phyloP scores from a whole-genome alignment of 1,140 invertebrate genomes.

The Diabrotica undecimpunctata region DNA sequence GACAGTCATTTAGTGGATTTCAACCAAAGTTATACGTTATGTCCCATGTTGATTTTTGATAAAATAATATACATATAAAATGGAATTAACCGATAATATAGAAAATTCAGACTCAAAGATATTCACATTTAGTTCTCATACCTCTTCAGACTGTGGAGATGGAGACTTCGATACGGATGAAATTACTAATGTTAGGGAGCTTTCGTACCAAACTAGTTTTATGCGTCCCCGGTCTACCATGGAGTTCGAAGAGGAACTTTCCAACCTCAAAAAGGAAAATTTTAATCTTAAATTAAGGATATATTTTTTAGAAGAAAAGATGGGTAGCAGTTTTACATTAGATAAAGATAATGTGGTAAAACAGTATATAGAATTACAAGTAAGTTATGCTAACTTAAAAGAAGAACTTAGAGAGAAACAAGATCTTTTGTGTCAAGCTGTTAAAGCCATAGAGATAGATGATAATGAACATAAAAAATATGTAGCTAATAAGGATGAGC shows the following conservation, averaged over 20 bases:
- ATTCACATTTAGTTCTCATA: too few relatives aligned
- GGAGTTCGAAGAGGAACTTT: constrained; percentile 85
- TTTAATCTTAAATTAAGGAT: constrained; percentile 87
- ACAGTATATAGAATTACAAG: constrained; percentile 76
- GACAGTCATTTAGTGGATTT: too few relatives aligned
- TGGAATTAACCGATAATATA: too few relatives aligned
- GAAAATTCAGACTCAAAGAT: too few relatives aligned
- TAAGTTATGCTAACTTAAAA: constrained; percentile 68
- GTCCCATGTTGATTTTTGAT: too few relatives aligned
- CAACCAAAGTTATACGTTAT: too few relatives aligned
- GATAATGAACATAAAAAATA: constrained; percentile 46
- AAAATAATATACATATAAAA: too few relatives aligned
- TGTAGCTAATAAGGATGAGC: constrained; percentile 36
- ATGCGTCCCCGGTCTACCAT: constrained; percentile 65
- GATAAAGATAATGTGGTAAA: constrained; percentile 63
- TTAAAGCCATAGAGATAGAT: constrained; percentile 67
- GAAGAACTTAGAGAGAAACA: constrained; percentile 79
- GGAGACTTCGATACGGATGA: constrained; percentile 4
- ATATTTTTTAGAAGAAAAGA: constrained; percentile 85
- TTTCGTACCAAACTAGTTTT: constrained; percentile 26
- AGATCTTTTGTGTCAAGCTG: constrained; percentile 77
- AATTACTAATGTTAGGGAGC: constrained; percentile 35
- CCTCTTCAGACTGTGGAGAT: too few relatives aligned
- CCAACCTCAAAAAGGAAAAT: constrained; percentile 81
- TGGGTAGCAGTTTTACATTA: constrained; percentile 59